Evolutionary conservation across 2,888 invertebrate species (phyloP), one percentile per base, ranked within the genome.

Genomic region (Chrysomela aeneicollis): DNA sequence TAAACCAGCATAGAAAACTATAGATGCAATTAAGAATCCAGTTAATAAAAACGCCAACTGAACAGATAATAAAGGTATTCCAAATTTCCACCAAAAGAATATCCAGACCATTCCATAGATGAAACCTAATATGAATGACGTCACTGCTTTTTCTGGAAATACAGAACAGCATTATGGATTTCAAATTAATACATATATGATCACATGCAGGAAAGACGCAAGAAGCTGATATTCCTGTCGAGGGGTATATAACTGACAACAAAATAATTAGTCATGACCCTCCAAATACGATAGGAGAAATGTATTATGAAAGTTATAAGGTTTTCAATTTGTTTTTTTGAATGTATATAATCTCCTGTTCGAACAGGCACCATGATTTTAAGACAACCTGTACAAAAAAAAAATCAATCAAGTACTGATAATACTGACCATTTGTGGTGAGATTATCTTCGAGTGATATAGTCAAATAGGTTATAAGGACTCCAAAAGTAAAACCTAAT

Each of bases 101-200:
- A 89, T 73, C 88, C 89, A 89, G 50, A 87, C 78, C 1, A 85
- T 80, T 1, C 89, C 90, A 67, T 87, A 87, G 62, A 87, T 80
- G 50, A 87, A 63, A 12, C 90, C 90, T 51, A 87, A 82, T 4
- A 87, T 61, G 1, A 85, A 74, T 0, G 88, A 85, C 12, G 85
- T 83, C 0, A 83, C 79, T 17, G 87, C 74, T 35, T 84, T 80
- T 63, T 83, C 90, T 90, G 79, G 69, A 19, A 50, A 21, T 18
- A 21, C 15, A 15, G 2, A 19, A n/a, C 5, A 22, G 10, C 17
- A 22, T 52, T 22, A 6, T 10, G 19, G 51, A 18, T 51, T 12
- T n/a, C n/a, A n/a, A n/a, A 15, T 49, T 9, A 5, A 49, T 19
- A 49, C 8, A 49, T 19, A 49, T n/a, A n/a, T 21, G 21, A 12